Percentiles rank a stretch among this genome's conserved stretches.
Conservation (phyloP, 1,140 invertebrate species). For the Gryllus bimaculatus region DNA sequence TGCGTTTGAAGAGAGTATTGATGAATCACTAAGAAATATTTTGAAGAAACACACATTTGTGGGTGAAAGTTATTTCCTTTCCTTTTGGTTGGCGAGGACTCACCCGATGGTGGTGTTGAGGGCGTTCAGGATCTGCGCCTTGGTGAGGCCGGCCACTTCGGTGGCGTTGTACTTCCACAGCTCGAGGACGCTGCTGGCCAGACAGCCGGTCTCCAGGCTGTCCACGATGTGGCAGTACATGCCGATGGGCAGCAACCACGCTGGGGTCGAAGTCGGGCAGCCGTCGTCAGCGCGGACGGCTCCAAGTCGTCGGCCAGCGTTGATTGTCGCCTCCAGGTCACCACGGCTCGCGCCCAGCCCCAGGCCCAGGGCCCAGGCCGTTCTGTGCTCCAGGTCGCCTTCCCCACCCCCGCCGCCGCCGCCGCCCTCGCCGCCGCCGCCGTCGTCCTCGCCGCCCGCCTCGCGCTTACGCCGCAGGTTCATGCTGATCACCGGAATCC, state of each 20-base stretch:
- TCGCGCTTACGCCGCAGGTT: not conserved
- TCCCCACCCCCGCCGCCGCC: no score
- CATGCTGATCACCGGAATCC: not conserved
- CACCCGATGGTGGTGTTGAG: conserved; percentile 44
- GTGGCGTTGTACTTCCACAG: conserved; percentile 54
- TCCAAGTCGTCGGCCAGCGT: not conserved
- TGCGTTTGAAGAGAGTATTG: no score
- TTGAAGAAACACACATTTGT: no score
- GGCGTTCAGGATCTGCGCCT: conserved; percentile 48
- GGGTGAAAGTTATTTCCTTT: no score
- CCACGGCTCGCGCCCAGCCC: no score
- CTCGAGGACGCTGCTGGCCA: conserved; percentile 54
- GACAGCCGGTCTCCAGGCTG: conserved; percentile 46
- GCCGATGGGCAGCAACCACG: conserved; percentile 38
- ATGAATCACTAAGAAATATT: no score
- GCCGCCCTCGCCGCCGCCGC: no score
- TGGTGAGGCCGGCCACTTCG: conserved; percentile 43
- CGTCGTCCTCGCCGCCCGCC: no score
- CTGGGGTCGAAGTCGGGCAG: conserved; percentile 40
- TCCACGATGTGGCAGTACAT: conserved; percentile 49
- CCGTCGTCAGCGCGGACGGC: conserved; percentile 8
- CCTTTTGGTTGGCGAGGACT: not conserved
- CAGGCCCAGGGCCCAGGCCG: not conserved
- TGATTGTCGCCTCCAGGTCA: not conserved
- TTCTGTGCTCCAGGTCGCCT: not conserved